Conservation (phyloP, 2,888 invertebrate species). For the Dendrolimus houi region DNA sequence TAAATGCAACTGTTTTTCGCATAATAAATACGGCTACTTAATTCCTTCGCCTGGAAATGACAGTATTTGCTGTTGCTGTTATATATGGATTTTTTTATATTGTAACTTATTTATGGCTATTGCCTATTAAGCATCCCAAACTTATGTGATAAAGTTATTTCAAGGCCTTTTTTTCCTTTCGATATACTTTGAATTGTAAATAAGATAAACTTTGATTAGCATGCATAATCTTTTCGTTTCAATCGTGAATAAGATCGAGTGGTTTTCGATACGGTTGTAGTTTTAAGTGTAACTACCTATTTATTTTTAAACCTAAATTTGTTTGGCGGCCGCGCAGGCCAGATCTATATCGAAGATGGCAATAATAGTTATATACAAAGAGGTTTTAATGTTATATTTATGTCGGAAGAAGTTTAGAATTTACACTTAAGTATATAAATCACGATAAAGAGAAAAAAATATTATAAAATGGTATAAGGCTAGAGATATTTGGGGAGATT, state of each 20-base stretch:
- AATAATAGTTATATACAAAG: slow-evolving; percentile 69
- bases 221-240: slow-evolving; percentile 48
- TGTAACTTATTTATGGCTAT: slow-evolving; percentile 61
- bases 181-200: slow-evolving; percentile 62
- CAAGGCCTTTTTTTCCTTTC: slow-evolving; percentile 54
- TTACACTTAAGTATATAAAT: slow-evolving; percentile 45
- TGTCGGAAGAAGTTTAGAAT: slow-evolving; percentile 40
- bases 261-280: slow-evolving; percentile 28
- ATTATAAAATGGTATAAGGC: slow-evolving; percentile 50
- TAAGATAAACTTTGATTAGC: slow-evolving; percentile 58
- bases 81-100: slow-evolving; percentile 37
- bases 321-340: slow-evolving; percentile 27
- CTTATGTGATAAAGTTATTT: slow-evolving; percentile 59
- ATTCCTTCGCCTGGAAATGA: slow-evolving; percentile 48
- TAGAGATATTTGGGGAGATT: slow-evolving; percentile 42
- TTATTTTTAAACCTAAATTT: slow-evolving; percentile 35
- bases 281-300: slow-evolving; percentile 40
- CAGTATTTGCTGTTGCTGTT: slow-evolving; percentile 40
- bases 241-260: slow-evolving; percentile 45
- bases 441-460: slow-evolving; percentile 31
- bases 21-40: slow-evolving; percentile 53
- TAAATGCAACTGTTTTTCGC: slow-evolving; percentile 61
- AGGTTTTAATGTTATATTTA: slow-evolving; percentile 63
- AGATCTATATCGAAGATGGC: slow-evolving; percentile 53
- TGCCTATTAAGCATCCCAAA: slow-evolving; percentile 59